Percentiles rank a stretch among this genome's conserved stretches.
Conservation (phyloP, 2,797 vertebrate species). For the Cossypha caffra region DNA sequence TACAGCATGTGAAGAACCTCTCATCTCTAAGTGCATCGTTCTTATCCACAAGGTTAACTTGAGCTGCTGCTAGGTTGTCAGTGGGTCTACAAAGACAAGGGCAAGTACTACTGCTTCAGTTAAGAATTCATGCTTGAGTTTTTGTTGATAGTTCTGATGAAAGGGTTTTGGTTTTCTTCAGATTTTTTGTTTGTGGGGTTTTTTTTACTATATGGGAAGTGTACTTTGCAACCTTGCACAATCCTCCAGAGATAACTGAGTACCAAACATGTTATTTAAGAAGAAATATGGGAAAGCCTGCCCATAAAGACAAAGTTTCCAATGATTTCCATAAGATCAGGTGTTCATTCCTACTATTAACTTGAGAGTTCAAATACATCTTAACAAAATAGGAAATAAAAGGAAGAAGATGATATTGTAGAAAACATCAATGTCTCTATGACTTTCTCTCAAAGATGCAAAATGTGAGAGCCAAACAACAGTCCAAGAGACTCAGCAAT, state of each 20-base stretch:
- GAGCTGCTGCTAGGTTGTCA: neutral
- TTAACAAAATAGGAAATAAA: rapidly evolving
- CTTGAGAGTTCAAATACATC: neutral
- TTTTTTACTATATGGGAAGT: neutral
- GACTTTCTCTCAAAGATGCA: neutral
- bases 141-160: neutral
- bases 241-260: neutral
- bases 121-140: neutral
- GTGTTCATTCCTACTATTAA: neutral
- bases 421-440: neutral
- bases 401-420: rapidly evolving
- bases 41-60: neutral
- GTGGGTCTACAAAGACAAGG: neutral
- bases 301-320: neutral
- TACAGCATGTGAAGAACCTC: slow-evolving; percentile 21
- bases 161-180: neutral
- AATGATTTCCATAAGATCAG: neutral
- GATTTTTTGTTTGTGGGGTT: neutral
- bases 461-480: neutral
- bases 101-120: neutral
- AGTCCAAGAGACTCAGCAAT: neutral
- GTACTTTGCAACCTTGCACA: neutral
- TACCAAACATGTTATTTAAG: neutral
- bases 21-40: slow-evolving; percentile 16
- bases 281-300: neutral